Evolutionary conservation across 2,113 vertebrate genomes (phyloP), one percentile per base, ranked within the genome.

Genomic region (Prionailurus bengalensis): DNA sequence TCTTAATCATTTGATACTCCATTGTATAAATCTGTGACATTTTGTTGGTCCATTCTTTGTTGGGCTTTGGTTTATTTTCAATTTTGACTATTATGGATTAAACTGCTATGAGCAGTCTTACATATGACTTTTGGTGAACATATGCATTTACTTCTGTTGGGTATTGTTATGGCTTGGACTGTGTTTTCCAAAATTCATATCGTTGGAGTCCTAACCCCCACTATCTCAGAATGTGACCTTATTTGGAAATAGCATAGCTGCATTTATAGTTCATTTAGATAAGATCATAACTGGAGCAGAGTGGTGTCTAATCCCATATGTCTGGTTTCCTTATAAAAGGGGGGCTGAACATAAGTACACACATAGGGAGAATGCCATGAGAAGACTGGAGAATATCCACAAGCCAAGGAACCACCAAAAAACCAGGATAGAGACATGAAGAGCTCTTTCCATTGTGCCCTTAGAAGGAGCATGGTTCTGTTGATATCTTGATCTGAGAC

Each of bases 31-130:
- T 73, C 15, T 2, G 23, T 65, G 42, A 11, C 29, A 1, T 17
- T 53, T 39, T 31, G 2, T 48, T 27, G 31, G 36, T 33, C 9
- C 11, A 14, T 76, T 89, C 45, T 87, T 70, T 63, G 10, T 86
- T 86, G 89, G 19, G 4, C 51, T 70, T 79, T 71, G 71, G 27
- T 42, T 95, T 55, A 88, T 73, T 88, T 79, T 73, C 58, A 81
- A 48, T 42, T 87, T 87, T n/a, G 29, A 87, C 0, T 0, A 10
- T 55, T 45, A 65, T 9, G 29, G 27, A 82, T 74, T 81, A 73
- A 81, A 66, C 23, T 23, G 15, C 23, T 31, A 15, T 27, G 19
- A 70, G 45, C 14, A n/a, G 39, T 48, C n/a, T 65, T n/a, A 3
- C 33, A 42, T 7, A 1, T 51, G 48, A 45, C 23, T n/a, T 73